Percentiles rank a stretch among this genome's conserved stretches.
Evolutionary conservation across 2,113 vertebrate species (phyloP).

Genomic region (Ginglymostoma cirratum): DNA sequence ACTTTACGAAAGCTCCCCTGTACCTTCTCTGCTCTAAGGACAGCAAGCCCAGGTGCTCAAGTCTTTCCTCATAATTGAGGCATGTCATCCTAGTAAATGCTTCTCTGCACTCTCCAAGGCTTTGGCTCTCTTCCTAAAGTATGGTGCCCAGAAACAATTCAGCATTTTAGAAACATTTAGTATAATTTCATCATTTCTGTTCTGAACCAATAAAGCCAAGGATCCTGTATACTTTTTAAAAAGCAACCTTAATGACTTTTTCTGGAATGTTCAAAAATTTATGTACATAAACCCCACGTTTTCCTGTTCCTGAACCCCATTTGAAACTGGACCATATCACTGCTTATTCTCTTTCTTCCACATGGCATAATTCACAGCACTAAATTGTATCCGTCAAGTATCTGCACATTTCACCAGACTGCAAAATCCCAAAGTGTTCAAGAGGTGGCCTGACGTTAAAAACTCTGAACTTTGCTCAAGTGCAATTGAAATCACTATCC

Average conservation of each 20-base stretch:
- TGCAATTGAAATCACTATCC: background rate
- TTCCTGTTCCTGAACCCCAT: background rate
- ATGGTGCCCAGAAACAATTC: background rate
- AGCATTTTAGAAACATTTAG: background rate
- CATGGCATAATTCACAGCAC: background rate
- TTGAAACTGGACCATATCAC: background rate
- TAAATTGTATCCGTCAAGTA: background rate
- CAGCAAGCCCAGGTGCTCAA: background rate
- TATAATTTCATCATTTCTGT: background rate
- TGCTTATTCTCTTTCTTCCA: background rate
- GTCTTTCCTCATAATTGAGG: background rate
- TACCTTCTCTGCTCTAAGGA: background rate
- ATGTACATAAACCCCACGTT: too few species aligned
- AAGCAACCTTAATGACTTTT: background rate
- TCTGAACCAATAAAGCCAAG: background rate
- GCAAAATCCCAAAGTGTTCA: background rate
- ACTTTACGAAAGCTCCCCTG: background rate
- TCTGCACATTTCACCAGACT: background rate
- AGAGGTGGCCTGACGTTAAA: background rate
- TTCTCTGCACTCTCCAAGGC: background rate
- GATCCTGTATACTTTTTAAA: background rate
- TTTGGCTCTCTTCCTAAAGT: background rate
- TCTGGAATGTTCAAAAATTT: background rate
- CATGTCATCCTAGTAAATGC: background rate
- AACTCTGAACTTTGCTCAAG: background rate